Conservation (phyloP, 2,888 invertebrate species). For the Cetonia aurata region DNA sequence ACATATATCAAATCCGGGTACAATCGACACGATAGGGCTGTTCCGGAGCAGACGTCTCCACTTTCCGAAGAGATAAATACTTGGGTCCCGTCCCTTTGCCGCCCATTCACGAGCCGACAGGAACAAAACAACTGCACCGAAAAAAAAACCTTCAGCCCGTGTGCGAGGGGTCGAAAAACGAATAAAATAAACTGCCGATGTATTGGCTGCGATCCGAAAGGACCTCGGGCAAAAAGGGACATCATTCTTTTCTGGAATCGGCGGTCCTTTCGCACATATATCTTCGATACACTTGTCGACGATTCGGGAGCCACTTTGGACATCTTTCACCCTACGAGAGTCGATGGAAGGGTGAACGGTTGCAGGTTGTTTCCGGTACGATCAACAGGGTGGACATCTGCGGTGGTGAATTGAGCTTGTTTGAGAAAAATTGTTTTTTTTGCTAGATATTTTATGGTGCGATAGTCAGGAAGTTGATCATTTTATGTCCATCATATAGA, state of each 20-base stretch:
- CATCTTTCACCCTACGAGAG: not conserved
- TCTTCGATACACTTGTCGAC: constrained; percentile 7
- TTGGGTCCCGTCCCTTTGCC: constrained; percentile 14
- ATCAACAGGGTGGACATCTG: constrained; percentile 23
- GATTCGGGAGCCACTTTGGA: constrained; percentile 7
- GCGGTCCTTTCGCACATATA: not conserved
- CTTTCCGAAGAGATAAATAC: constrained; percentile 46
- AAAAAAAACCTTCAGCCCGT: not conserved
- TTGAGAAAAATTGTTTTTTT: too few species aligned
- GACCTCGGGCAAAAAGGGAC: constrained; percentile 16
- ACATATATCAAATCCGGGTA: constrained; percentile 38
- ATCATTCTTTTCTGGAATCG: not conserved
- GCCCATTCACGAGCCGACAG: not conserved
- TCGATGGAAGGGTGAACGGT: constrained; percentile 11
- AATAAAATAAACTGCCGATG: constrained; percentile 39
- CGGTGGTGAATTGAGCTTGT: not conserved
- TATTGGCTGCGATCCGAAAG: constrained; percentile 17
- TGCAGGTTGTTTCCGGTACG: constrained; percentile 13
- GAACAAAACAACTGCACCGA: constrained; percentile 16
- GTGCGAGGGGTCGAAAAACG: constrained; percentile 9
- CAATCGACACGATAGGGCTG: constrained; percentile 45
- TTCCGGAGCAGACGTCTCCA: constrained; percentile 47
- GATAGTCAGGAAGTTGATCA: too few species aligned
- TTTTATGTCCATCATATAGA: too few species aligned
- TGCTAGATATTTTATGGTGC: too few species aligned